Evolutionary conservation across 2,888 invertebrate species (phyloP), one percentile per base, ranked within the genome.

Genomic region (Drosophila paracracens): DNA sequence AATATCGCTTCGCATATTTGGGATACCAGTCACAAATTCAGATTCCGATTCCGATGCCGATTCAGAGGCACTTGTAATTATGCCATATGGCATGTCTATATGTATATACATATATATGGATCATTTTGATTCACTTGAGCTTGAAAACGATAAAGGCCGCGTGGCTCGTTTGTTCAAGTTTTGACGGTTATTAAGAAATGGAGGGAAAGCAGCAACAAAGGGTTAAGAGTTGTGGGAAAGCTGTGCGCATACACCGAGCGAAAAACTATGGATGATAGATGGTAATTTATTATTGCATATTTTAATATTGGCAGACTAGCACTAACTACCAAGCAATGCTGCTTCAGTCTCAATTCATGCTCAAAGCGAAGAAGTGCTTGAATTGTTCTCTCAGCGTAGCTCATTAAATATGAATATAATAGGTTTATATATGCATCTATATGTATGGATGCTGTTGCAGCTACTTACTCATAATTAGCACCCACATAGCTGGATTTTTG

Each of bases 101-200:
- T 11, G 21, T 7, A 48, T 6, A 27, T 29, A 21, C 25, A 1
- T 16, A 4, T 56, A 18, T 50, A 40, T 56, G 38, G 33, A 68
- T 31, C 31, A 36, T 61, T 72, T 51, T 43, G 51, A 54, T 72
- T 63, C 72, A 79, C 79, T 79, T 79, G 76, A 69, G 76, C 76
- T 72, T 69, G 81, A 66, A 75, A 63, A 52, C 31, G 43, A 27
- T 56, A 46, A 65, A 48, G 58, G 10, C 36, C 36, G 27, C 66
- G 11, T 6, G 56, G 67, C 57, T 57, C n/a, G 40, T 62, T 61
- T 52, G 27, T 25, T 27, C 25, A 66, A 54, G 25, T 65, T 54
- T 66, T 27, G 29, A 43, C 29, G 21, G 21, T 38, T 33, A 25
- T 65, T 21, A 36, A 52, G 36, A 4, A 6, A 10, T 36, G 36